phyloP scores from a whole-genome alignment of 2,113 vertebrate genomes.

The Hippocampus guttulatus region DNA sequence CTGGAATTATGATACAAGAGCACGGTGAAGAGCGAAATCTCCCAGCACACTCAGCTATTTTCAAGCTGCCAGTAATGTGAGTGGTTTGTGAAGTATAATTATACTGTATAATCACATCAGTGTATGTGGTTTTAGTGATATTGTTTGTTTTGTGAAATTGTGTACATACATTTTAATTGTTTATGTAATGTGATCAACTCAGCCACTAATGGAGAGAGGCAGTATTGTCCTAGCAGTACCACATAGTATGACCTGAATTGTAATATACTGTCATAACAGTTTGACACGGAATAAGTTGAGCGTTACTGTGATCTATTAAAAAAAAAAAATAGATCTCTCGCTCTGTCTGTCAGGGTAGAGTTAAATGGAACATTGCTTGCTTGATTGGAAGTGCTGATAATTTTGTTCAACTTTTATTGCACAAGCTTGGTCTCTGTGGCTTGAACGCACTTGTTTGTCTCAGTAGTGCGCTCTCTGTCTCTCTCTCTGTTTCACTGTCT shows the following conservation, averaged over 20 bases:
- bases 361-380: no score
- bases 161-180: slow-evolving; percentile 13
- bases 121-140: neutral
- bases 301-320: slow-evolving; percentile 11
- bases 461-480: no score
- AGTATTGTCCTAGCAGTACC: slow-evolving; percentile 29
- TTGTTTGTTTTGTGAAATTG: neutral
- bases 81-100: no score
- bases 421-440: no score
- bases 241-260: slow-evolving; percentile 50
- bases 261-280: slow-evolving; percentile 46
- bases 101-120: neutral
- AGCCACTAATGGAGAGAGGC: slow-evolving; percentile 24
- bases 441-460: no score
- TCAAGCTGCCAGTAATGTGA: neutral
- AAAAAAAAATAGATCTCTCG: no score
- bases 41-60: neutral
- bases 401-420: slow-evolving; percentile 32
- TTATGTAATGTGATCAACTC: slow-evolving; percentile 32
- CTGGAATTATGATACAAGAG: neutral
- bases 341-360: no score
- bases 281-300: slow-evolving; percentile 34
- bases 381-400: no score
- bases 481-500: no score
- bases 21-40: neutral